Conservation (phyloP, 1,140 invertebrate genomes). For the Leptestheria dahalacensis region DNA sequence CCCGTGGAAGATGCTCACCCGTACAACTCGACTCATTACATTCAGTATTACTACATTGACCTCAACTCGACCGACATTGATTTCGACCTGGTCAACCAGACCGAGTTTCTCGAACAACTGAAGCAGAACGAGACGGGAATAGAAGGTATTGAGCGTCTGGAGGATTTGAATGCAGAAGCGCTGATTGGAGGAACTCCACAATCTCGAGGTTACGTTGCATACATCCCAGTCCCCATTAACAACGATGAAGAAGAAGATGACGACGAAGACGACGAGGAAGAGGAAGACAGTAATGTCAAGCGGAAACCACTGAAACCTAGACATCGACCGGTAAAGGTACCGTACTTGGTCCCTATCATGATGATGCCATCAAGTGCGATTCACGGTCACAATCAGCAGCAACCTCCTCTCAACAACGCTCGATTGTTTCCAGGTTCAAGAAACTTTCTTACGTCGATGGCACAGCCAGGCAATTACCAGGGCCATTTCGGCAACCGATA, state of each 20-base stretch:
- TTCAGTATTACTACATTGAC: not conserved
- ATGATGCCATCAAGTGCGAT: not conserved
- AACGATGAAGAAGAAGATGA: not conserved
- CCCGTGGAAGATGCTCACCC: not conserved
- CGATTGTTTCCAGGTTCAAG: not conserved
- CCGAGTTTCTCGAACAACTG: not conserved
- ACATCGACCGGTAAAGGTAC: not conserved
- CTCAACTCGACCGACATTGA: not conserved
- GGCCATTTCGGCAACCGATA: not conserved
- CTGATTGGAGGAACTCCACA: not conserved
- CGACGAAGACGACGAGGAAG: not conserved
- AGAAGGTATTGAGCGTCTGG: conserved; percentile 5
- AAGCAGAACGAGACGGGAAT: not conserved
- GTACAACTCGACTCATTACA: not conserved
- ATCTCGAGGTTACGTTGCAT: conserved; percentile 3
- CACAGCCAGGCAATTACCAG: not conserved
- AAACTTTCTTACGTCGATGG: not conserved
- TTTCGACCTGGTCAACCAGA: not conserved
- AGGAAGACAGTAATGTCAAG: not conserved
- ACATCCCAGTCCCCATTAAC: conserved; percentile 2
- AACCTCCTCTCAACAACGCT: too few relatives aligned
- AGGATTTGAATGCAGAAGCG: not conserved
- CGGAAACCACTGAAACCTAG: not conserved
- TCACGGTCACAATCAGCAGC: not conserved
- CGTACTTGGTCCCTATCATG: not conserved